A percentile compares a stretch with the other conserved stretches of the same genome.
These are phyloP conservation scores for Sardinella longiceps DNA, from an alignment of 2,797 vertebrate species.

Conservation along the genomic window DNA sequence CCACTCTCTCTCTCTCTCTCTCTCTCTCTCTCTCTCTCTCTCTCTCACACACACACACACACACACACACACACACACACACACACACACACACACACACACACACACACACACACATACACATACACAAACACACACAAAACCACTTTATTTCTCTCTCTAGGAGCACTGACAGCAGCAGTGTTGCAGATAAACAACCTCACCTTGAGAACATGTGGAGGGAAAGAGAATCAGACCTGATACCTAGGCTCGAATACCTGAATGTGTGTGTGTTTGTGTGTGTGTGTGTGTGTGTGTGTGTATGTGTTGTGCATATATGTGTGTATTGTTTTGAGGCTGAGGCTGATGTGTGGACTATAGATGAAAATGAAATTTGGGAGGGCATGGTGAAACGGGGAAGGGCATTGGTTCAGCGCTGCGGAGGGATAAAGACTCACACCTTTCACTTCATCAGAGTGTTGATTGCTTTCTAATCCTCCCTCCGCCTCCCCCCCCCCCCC, in stretches of 20 bases:
- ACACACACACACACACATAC: constrained; percentile 6
- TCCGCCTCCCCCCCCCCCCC: background rate
- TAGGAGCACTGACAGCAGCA: background rate
- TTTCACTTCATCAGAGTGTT: constrained; percentile 41
- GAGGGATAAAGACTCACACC: constrained; percentile 21
- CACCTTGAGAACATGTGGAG: background rate
- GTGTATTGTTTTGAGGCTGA: no score
- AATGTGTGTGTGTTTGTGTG: background rate
- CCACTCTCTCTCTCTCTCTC: no score
- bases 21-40: no score
- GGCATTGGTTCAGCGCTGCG: background rate
- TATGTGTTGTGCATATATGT: background rate
- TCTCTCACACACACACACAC: background rate
- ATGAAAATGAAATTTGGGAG: constrained; percentile 30
- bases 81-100: background rate
- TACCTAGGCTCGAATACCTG: no score
- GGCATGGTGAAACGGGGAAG: background rate
- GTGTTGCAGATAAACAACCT: background rate
- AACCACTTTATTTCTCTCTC: background rate
- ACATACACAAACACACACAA: background rate
- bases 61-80: background rate
- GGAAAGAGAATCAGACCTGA: background rate
- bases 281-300: background rate
- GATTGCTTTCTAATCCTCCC: constrained; percentile 48
- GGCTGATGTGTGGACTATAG: background rate